Conservation (phyloP, 2,113 vertebrate genomes). For the Ochotona princeps region DNA sequence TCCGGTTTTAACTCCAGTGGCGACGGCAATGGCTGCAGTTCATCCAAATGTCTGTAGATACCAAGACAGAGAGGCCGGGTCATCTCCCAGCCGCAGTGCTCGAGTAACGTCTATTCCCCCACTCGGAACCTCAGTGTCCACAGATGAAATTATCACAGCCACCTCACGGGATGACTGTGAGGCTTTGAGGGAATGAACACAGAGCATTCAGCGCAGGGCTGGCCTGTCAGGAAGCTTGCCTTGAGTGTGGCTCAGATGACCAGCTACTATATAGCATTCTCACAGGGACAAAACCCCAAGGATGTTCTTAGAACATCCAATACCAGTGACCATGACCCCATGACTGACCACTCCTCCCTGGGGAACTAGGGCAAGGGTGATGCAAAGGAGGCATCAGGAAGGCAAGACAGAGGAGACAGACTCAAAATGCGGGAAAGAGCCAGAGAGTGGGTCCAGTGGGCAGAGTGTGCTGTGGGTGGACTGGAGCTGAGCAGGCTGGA, state of each 20-base stretch:
- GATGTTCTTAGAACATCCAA: background rate
- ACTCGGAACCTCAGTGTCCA: background rate
- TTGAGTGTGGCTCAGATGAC: background rate
- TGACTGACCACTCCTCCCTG: background rate
- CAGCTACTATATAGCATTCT: background rate
- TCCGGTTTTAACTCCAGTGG: slow-evolving; percentile 9
- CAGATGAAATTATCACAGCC: background rate
- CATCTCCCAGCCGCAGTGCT: background rate
- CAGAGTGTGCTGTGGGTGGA: too few species aligned
- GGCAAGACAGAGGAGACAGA: background rate
- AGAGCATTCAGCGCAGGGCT: background rate
- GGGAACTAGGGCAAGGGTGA: background rate
- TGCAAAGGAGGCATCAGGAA: background rate
- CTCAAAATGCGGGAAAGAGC: background rate
- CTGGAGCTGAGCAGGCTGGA: background rate
- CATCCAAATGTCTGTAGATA: slow-evolving; percentile 69
- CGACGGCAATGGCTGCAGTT: slow-evolving; percentile 43
- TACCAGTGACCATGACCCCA: background rate
- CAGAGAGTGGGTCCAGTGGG: background rate
- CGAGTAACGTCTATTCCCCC: background rate
- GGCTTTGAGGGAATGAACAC: background rate
- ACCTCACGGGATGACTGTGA: background rate
- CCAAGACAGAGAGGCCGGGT: background rate
- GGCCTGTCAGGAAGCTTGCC: background rate
- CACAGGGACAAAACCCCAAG: background rate